These are phyloP conservation scores for Drosophila algonquin DNA, from an alignment of 2,888 invertebrate species.

Conservation along the genomic window DNA sequence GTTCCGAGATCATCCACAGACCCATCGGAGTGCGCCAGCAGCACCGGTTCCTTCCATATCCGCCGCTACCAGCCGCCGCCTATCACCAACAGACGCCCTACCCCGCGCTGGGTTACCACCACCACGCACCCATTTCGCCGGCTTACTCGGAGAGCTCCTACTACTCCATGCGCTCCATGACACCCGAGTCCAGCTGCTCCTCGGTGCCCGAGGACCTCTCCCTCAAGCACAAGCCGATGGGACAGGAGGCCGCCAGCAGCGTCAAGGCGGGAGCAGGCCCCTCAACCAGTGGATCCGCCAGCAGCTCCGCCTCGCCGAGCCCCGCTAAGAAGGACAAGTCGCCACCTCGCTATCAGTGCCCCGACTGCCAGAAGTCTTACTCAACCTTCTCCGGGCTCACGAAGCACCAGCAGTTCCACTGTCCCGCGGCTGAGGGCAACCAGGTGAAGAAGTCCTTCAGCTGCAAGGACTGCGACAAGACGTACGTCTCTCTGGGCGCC, in stretches of 20 bases:
- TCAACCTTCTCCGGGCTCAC: constrained; percentile 98
- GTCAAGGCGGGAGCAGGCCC: neutral
- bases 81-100: constrained; percentile 64
- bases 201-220: constrained; percentile 83
- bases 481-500: constrained; percentile 97
- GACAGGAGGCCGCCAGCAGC: neutral
- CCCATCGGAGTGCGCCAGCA: constrained; percentile 79
- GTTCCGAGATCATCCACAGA: constrained; percentile 80
- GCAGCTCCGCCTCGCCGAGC: constrained; percentile 57
- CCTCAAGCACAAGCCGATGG: constrained; percentile 74
- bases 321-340: constrained; percentile 83
- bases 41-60: constrained; percentile 81
- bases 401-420: constrained; percentile 98
- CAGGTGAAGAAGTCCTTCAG: constrained; percentile 95
- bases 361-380: constrained; percentile 97
- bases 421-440: constrained; percentile 92
- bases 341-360: constrained; percentile 93
- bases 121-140: constrained; percentile 83
- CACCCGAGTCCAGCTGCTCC: constrained; percentile 83
- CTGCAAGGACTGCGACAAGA: constrained; percentile 98
- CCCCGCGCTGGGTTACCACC: constrained; percentile 58
- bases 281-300: neutral
- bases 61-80: constrained; percentile 31
- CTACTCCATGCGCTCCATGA: constrained; percentile 83
- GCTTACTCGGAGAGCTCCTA: constrained; percentile 84